Conservation (phyloP, 2,888 invertebrate species). For the Caenorhabditis auriculariae region DNA sequence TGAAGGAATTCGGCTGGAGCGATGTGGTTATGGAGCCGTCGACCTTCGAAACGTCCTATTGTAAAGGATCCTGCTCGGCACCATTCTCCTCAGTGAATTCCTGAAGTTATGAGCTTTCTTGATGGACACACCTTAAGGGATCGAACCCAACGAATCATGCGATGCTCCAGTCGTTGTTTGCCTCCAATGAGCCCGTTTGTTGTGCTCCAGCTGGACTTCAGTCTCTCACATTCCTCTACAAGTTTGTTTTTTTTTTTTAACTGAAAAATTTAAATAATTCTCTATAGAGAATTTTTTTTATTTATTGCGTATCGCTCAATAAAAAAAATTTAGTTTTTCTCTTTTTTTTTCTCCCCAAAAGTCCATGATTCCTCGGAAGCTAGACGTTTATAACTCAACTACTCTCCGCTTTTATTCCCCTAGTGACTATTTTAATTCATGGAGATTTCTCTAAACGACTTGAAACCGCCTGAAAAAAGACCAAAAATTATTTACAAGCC, state of each 20-base stretch:
- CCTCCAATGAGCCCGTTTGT: slow-evolving; percentile 27
- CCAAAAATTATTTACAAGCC: too few relatives aligned
- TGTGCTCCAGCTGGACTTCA: slow-evolving; percentile 35
- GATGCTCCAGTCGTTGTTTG: slow-evolving; percentile 36
- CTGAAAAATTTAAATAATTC: too few relatives aligned
- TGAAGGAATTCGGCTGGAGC: slow-evolving; percentile 30
- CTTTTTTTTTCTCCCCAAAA: not conserved
- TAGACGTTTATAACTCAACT: too few relatives aligned
- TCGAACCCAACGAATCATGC: slow-evolving; percentile 40
- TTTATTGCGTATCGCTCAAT: not conserved
- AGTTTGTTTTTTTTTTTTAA: too few relatives aligned
- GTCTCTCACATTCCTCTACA: slow-evolving; percentile 34
- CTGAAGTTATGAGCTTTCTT: too few relatives aligned
- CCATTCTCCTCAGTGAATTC: slow-evolving; percentile 11
- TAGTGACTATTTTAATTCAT: too few relatives aligned
- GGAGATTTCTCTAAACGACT: too few relatives aligned
- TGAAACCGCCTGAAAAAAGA: too few relatives aligned
- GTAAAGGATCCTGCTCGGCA: slow-evolving; percentile 28
- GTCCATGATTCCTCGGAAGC: too few relatives aligned
- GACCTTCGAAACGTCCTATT: slow-evolving; percentile 28
- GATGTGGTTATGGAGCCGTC: slow-evolving; percentile 21
- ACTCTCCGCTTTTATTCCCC: too few relatives aligned
- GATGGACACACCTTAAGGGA: slow-evolving; percentile 2
- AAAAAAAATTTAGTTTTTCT: not conserved
- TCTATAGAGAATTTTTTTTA: not conserved